Evolutionary conservation across 1,140 invertebrate genomes (phyloP), one percentile per base, ranked within the genome.

Genomic region (Drosophila insularis): DNA sequence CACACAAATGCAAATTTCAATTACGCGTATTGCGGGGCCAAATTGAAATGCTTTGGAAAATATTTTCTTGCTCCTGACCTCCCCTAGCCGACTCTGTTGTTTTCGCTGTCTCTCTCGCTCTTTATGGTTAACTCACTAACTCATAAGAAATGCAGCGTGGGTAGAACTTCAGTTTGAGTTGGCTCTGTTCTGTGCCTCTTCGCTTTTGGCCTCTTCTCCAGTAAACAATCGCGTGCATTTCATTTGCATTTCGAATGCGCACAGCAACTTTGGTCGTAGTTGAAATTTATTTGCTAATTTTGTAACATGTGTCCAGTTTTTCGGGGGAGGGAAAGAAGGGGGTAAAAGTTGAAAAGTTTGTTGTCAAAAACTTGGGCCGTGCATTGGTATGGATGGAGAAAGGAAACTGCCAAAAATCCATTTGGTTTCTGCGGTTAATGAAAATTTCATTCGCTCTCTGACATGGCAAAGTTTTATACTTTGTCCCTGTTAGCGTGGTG

Each of bases 281-380:
- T 73, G 69, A 87, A 86, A 86, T 86, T 87, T 87, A 87, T 86
- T 86, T 86, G 82, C 82, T 81, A 86, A 86, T 86, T 87, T 87
- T 77, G 82, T 87, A 87, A 87, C 82, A 86, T 86, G 82, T 86
- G 82, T 86, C 82, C 81, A 82, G 79, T 75, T 53, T 50, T 75
- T 53, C 68, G 75, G 5, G 27, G 1, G 6, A 27, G 27, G 0
- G 27, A 1, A 27, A 27, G 5, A 27, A 27, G 27, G 74, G 46
- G 43, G 43, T 17, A 11, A 64, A 71, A 86, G 82, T 82, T 72
- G 75, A 82, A 87, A 86, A 86, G 68, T 87, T 82, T 86, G 72
- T 79, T 72, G 75, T 75, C 43, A 14, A 70, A 50, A 87, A 86
- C 77, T 86, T 87, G 75, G 56, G 50, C 17, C 17, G 7, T 46